Evolutionary conservation across 2,113 vertebrate genomes (phyloP).

Genomic region (Toxostoma redivivum): DNA sequence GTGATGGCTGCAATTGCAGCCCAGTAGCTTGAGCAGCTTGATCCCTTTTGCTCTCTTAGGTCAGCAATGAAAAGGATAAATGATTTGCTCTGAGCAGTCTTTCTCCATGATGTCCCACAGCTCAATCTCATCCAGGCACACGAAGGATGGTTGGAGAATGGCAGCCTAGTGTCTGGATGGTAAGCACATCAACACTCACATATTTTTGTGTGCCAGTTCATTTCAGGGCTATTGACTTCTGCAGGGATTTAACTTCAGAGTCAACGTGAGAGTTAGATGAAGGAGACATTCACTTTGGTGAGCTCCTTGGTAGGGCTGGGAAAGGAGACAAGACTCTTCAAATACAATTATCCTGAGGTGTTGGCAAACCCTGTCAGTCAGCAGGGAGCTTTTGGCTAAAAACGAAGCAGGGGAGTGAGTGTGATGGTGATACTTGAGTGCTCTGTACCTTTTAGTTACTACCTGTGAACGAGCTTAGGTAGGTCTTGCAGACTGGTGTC

Average conservation of each 20-base stretch:
- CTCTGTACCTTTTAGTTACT: neutral
- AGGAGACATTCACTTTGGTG: neutral
- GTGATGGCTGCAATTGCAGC: neutral
- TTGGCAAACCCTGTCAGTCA: neutral
- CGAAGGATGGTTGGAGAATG: neutral
- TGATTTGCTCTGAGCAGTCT: neutral
- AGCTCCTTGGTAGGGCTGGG: neutral
- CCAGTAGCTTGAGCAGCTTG: neutral
- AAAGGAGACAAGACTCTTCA: neutral
- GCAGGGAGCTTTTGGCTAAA: neutral
- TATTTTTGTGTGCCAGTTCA: neutral
- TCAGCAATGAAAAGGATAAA: neutral
- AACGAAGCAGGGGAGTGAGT: neutral
- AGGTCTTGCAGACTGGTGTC: neutral
- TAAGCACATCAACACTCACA: neutral
- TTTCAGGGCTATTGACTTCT: neutral
- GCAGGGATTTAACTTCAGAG: neutral
- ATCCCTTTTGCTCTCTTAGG: neutral
- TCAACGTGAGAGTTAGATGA: neutral
- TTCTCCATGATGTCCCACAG: neutral
- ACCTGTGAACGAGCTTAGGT: neutral
- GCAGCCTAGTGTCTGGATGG: neutral
- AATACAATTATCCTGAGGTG: accelerated
- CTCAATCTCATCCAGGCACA: neutral
- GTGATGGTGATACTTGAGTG: neutral